Conservation (phyloP, 2,888 invertebrate genomes). For the Philaethria dido region DNA sequence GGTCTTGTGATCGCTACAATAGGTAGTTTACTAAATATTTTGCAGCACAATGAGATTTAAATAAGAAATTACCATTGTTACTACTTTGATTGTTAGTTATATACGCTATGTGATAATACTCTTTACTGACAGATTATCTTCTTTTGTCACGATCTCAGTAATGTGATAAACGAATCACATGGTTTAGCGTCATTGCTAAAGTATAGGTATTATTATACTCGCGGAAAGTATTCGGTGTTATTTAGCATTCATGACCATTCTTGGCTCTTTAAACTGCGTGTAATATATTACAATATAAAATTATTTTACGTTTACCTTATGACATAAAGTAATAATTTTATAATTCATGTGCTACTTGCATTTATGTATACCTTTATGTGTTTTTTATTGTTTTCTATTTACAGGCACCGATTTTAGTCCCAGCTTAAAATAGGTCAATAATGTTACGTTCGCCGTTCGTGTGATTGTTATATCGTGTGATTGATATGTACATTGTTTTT, state of each 20-base stretch:
- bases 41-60: conserved; percentile 28
- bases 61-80: conserved; percentile 30
- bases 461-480: no score
- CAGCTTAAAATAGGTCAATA: not conserved
- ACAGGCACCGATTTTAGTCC: not conserved
- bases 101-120: conserved; percentile 49
- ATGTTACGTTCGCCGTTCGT: no score
- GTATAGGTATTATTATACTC: conserved; percentile 38
- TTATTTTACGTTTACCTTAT: conserved; percentile 19
- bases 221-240: conserved; percentile 33
- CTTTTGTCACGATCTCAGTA: conserved; percentile 65
- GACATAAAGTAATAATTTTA: conserved; percentile 11
- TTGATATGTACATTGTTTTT: no score
- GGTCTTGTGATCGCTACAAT: conserved; percentile 32
- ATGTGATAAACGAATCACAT: conserved; percentile 73
- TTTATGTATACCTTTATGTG: not conserved
- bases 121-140: conserved; percentile 60
- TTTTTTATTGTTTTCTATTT: not conserved
- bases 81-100: conserved; percentile 32
- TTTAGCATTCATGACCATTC: conserved; percentile 42
- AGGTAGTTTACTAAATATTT: conserved; percentile 28
- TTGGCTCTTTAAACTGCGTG: conserved; percentile 37
- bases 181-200: conserved; percentile 48
- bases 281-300: conserved; percentile 12
- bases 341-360: not conserved